Conservation (phyloP, 2,113 vertebrate genomes). For the Gnathonemus longibarbis region DNA sequence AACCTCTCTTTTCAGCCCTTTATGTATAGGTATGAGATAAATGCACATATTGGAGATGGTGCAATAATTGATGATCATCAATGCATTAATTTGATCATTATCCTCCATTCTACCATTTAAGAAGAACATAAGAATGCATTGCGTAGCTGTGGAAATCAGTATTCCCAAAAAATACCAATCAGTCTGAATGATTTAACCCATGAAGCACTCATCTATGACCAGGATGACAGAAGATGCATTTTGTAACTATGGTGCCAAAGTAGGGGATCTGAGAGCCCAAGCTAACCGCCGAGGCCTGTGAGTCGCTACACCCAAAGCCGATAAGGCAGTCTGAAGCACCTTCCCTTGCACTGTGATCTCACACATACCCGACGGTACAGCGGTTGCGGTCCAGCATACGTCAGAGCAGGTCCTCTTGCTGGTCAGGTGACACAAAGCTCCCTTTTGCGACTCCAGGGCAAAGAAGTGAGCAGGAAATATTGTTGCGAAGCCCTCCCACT, state of each 20-base stretch:
- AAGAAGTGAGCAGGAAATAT: neutral
- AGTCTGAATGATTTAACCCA: neutral
- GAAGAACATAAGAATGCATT: neutral
- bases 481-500: neutral
- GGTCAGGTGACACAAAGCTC: neutral
- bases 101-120: neutral
- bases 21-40: neutral
- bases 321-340: neutral
- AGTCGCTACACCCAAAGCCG: neutral
- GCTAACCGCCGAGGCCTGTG: neutral
- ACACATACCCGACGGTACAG: neutral
- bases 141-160: neutral
- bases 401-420: neutral
- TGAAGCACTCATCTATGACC: neutral
- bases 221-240: neutral
- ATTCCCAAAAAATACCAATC: neutral
- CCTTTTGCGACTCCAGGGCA: neutral
- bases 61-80: neutral
- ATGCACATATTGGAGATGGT: neutral
- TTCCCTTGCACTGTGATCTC: neutral
- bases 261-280: neutral
- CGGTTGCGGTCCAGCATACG: neutral
- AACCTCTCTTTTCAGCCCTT: neutral
- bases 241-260: neutral
- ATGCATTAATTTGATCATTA: slow-evolving; percentile 5